A percentile compares a stretch with the other conserved stretches of the same genome.
Evolutionary conservation across 2,888 invertebrate species (phyloP).

Genomic region (Chloroclysta siterata): DNA sequence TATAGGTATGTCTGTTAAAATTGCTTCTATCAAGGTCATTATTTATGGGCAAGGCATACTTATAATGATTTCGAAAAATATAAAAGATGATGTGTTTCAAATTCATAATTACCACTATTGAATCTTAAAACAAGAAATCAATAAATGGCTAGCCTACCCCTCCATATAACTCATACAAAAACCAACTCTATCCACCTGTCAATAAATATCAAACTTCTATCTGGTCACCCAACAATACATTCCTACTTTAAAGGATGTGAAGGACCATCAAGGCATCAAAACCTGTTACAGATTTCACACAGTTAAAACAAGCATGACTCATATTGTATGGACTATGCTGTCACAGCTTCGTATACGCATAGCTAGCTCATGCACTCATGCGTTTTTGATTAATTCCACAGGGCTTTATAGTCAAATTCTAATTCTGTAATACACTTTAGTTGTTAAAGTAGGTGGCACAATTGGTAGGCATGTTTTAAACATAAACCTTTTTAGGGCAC

Average conservation of each 20-base stretch:
- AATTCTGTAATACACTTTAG: no score
- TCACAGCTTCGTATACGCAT: constrained; percentile 13
- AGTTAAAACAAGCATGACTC: constrained; percentile 37
- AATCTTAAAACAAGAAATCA: neutral
- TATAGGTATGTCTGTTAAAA: no score
- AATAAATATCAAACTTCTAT: constrained; percentile 2
- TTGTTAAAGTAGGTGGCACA: no score
- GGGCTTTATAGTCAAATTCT: no score
- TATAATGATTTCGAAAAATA: no score
- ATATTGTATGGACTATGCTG: constrained; percentile 27
- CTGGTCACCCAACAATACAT: constrained; percentile 15
- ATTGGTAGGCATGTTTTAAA: no score
- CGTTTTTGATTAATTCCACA: neutral
- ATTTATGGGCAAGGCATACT: no score
- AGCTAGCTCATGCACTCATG: constrained; percentile 7
- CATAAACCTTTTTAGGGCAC: no score
- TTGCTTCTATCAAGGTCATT: no score
- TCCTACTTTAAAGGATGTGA: constrained; percentile 11
- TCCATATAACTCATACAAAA: constrained; percentile 3
- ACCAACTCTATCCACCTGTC: neutral
- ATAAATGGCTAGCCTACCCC: neutral
- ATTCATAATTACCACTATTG: no score
- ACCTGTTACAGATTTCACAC: constrained; percentile 41
- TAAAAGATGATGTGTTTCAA: no score
- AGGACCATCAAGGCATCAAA: constrained; percentile 32